Evolutionary conservation across 2,888 invertebrate species (phyloP).

Genomic region (Palloptera scutellata): DNA sequence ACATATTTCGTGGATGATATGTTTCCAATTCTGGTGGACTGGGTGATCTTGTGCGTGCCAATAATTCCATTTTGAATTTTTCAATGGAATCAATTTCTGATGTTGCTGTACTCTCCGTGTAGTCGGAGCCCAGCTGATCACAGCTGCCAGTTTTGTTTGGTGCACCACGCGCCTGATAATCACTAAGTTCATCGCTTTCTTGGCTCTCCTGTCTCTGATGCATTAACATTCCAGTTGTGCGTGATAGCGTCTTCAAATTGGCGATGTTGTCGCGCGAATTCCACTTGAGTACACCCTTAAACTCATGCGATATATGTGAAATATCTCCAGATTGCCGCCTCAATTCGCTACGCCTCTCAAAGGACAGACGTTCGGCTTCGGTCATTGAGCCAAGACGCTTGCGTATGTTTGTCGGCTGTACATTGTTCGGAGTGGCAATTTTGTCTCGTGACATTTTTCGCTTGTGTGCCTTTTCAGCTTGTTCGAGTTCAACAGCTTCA

Average conservation of each 20-base stretch:
- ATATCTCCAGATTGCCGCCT: slow-evolving; percentile 54
- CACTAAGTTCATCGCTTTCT: slow-evolving; percentile 49
- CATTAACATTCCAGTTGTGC: slow-evolving; percentile 38
- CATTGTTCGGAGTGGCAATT: slow-evolving; percentile 35
- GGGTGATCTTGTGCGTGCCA: slow-evolving; percentile 58
- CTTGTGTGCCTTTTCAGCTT: slow-evolving; percentile 68
- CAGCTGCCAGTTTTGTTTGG: slow-evolving; percentile 52
- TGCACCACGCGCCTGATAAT: slow-evolving; percentile 42
- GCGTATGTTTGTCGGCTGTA: slow-evolving; percentile 47
- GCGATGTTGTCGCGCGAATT: slow-evolving; percentile 57
- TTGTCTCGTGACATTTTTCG: slow-evolving; percentile 51
- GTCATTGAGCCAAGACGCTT: slow-evolving; percentile 68
- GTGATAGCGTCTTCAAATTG: slow-evolving; percentile 41
- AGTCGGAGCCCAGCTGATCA: slow-evolving; percentile 69
- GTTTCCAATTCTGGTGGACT: slow-evolving; percentile 70
- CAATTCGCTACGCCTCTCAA: slow-evolving; percentile 65
- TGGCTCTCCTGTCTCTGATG: slow-evolving; percentile 43
- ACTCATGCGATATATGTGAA: slow-evolving; percentile 62
- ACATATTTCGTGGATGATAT: slow-evolving; percentile 73
- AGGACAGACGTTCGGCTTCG: slow-evolving; percentile 63
- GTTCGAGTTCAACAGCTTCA: slow-evolving; percentile 78
- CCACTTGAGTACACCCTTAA: slow-evolving; percentile 55
- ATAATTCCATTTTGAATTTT: slow-evolving; percentile 61
- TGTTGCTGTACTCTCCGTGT: slow-evolving; percentile 72
- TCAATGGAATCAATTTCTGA: slow-evolving; percentile 64